A percentile compares a stretch with the other conserved stretches of the same genome.
phyloP scores from a whole-genome alignment of 37 sponge, comb jelly and placozoan genomes.

The Spongilla lacustris region DNA sequence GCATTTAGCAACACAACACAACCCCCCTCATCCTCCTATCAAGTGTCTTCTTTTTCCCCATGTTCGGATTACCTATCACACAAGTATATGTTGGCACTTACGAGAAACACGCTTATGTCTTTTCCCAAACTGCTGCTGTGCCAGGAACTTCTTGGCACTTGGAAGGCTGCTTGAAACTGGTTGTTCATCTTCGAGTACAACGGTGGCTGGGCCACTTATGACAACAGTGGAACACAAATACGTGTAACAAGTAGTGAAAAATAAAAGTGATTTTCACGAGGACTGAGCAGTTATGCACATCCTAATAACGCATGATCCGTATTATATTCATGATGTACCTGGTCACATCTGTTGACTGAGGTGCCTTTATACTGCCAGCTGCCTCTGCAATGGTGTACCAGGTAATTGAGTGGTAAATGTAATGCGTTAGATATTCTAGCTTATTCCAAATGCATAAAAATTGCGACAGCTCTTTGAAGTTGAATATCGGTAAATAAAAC shows the following conservation, averaged over 20 bases:
- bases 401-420: too few relatives aligned
- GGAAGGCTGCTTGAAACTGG: neutral
- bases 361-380: neutral
- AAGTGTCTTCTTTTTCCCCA: too few relatives aligned
- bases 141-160: neutral
- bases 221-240: neutral
- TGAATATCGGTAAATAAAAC: too few relatives aligned
- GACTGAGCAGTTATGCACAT: too few relatives aligned
- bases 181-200: neutral
- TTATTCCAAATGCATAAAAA: neutral
- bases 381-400: neutral
- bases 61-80: neutral
- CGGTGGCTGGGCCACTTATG: neutral
- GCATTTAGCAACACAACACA: neutral
- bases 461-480: too few relatives aligned
- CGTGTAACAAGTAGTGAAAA: too few relatives aligned
- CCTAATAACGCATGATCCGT: too few relatives aligned
- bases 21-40: neutral
- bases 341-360: neutral
- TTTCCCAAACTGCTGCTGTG: neutral
- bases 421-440: neutral
- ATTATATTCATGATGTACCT: too few relatives aligned
- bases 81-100: neutral
- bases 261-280: too few relatives aligned
- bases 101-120: neutral